Evolutionary conservation across 2,888 invertebrate species (phyloP).

Genomic region (Xanthia togata): DNA sequence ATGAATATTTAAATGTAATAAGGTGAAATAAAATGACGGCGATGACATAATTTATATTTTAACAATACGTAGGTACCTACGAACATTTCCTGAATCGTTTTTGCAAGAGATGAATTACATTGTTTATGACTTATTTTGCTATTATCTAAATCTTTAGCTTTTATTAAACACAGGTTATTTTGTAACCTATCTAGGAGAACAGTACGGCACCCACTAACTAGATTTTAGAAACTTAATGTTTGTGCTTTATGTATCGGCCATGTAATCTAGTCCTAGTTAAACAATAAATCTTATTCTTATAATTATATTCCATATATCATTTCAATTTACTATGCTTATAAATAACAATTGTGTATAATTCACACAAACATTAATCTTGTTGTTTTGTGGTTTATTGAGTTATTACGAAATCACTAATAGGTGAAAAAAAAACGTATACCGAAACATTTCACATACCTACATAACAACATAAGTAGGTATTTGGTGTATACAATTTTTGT

Average conservation of each 20-base stretch:
- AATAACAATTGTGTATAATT: background rate
- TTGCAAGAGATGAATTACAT: too few species aligned
- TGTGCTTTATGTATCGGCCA: too few species aligned
- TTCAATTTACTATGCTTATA: background rate
- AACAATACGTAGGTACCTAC: background rate
- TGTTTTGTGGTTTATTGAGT: constrained; percentile 21
- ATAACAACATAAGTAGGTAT: background rate
- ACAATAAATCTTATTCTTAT: too few species aligned
- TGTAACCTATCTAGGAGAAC: too few species aligned
- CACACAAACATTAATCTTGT: background rate
- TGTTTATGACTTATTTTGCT: background rate
- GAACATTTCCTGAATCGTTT: background rate
- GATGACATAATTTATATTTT: background rate
- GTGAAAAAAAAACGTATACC: too few species aligned
- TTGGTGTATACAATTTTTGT: background rate
- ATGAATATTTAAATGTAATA: background rate
- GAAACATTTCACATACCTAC: background rate
- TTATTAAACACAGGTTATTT: too few species aligned
- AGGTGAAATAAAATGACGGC: background rate
- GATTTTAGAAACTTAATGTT: too few species aligned
- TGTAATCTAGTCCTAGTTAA: too few species aligned
- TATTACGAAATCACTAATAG: background rate
- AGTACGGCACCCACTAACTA: too few species aligned
- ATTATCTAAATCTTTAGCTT: too few species aligned
- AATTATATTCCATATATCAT: background rate